Conservation (phyloP, 35 echinoderm and acorn worm species). For the Ophioderma brevispina region DNA sequence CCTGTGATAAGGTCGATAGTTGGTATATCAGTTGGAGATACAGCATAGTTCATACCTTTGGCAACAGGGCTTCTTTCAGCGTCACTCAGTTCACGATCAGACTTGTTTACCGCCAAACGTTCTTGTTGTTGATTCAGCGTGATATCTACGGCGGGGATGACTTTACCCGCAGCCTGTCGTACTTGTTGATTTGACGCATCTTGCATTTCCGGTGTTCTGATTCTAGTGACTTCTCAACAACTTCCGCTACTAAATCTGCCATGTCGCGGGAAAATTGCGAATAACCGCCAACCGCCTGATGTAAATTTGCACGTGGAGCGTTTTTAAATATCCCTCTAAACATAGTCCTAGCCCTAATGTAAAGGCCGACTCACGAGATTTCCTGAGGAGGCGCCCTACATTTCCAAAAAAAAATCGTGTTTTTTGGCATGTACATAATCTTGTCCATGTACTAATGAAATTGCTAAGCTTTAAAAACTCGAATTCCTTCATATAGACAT, state of each 20-base stretch:
- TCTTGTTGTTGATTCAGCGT: not conserved
- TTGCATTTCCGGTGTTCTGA: not conserved
- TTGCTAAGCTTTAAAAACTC: no score
- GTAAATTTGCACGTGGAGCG: no score
- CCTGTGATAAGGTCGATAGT: not conserved
- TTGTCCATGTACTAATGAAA: no score
- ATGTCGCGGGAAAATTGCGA: not conserved
- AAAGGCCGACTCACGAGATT: no score
- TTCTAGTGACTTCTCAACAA: not conserved
- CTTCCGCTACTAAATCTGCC: not conserved
- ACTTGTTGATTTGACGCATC: not conserved
- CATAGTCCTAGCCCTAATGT: no score
- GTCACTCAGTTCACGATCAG: not conserved
- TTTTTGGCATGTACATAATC: no score
- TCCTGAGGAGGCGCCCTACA: no score
- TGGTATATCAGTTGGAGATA: not conserved
- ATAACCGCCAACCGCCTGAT: no score
- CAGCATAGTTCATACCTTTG: conserved; percentile 20
- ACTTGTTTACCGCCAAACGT: not conserved
- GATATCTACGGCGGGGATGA: not conserved
- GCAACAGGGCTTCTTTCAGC: not conserved
- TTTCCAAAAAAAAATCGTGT: no score
- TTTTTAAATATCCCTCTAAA: no score
- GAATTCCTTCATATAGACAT: no score
- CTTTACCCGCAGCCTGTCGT: not conserved